These are phyloP conservation scores for Engystomops pustulosus DNA, from an alignment of 2,113 vertebrate species.

Conservation along the genomic window DNA sequence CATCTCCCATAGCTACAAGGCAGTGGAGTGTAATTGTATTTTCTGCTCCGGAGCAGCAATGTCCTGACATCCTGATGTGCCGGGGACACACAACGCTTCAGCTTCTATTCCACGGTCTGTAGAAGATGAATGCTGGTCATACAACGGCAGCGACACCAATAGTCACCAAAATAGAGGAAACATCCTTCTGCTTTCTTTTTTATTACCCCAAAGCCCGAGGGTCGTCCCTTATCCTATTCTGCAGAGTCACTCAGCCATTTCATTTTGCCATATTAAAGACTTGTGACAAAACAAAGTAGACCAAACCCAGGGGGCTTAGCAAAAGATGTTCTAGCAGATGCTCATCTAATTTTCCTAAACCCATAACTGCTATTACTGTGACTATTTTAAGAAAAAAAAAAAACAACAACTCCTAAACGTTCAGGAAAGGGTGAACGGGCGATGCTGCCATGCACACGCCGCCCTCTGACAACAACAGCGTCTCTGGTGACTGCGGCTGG, in stretches of 20 bases:
- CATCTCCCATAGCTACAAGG: slow-evolving; percentile 7
- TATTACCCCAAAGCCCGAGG: too few species aligned
- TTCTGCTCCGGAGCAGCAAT: background rate
- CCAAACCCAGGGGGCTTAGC: too few species aligned
- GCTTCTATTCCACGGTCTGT: background rate
- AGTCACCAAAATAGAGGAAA: background rate
- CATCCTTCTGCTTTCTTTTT: background rate
- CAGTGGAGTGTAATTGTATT: slow-evolving; percentile 37
- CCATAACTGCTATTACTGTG: too few species aligned
- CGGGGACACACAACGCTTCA: background rate
- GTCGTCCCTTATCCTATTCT: too few species aligned
- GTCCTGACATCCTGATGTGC: background rate
- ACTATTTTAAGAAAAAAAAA: too few species aligned
- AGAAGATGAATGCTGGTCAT: background rate
- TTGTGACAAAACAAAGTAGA: too few species aligned
- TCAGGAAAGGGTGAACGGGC: background rate
- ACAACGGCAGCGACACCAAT: background rate
- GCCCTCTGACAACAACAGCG: background rate
- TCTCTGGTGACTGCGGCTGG: background rate
- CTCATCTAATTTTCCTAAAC: too few species aligned
- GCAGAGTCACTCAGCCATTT: too few species aligned
- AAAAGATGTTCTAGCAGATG: too few species aligned
- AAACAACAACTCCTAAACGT: too few species aligned
- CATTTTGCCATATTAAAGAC: too few species aligned
- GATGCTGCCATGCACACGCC: background rate